Conservation (phyloP, 2,113 vertebrate genomes). For the Pyxicephalus adspersus region DNA sequence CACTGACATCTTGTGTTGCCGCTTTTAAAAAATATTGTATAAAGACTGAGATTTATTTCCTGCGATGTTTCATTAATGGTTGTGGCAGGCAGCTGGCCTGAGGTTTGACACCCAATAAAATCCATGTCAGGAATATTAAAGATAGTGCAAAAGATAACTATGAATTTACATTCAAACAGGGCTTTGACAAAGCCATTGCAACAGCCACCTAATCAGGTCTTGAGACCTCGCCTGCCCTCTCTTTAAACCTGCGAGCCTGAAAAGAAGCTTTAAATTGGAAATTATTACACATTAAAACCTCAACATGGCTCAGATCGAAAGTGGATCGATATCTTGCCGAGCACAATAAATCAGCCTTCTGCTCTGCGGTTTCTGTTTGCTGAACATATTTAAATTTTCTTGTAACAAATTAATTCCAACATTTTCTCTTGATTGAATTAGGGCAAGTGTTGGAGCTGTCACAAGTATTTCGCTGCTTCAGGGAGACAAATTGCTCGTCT, state of each 20-base stretch:
- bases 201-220: slow-evolving; percentile 93
- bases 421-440: slow-evolving; percentile 99
- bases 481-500: slow-evolving; percentile 99
- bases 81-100: slow-evolving; percentile 80
- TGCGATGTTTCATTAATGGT: slow-evolving; percentile 86
- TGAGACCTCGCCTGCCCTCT: slow-evolving; percentile 86
- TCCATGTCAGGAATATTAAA: slow-evolving; percentile 89
- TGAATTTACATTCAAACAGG: slow-evolving; percentile 95
- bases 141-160: slow-evolving; percentile 90
- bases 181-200: slow-evolving; percentile 95
- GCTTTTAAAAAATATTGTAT: slow-evolving; percentile 80
- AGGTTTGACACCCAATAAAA: slow-evolving; percentile 93
- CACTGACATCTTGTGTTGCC: slow-evolving; percentile 81
- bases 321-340: slow-evolving; percentile 96
- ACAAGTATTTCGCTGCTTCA: slow-evolving; percentile 98
- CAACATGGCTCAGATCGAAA: slow-evolving; percentile 90
- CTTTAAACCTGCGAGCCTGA: slow-evolving; percentile 96
- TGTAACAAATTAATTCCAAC: slow-evolving; percentile 99
- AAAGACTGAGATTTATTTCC: slow-evolving; percentile 85
- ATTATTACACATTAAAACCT: slow-evolving; percentile 99
- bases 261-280: slow-evolving; percentile 99
- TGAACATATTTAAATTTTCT: slow-evolving; percentile 99
- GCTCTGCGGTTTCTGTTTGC: slow-evolving; percentile 90
- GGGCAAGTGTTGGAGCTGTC: slow-evolving; percentile 98
- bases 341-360: slow-evolving; percentile 98